These are phyloP conservation scores for Metopia argyrocephala DNA, from an alignment of 2,888 invertebrate genomes.

Conservation along the genomic window DNA sequence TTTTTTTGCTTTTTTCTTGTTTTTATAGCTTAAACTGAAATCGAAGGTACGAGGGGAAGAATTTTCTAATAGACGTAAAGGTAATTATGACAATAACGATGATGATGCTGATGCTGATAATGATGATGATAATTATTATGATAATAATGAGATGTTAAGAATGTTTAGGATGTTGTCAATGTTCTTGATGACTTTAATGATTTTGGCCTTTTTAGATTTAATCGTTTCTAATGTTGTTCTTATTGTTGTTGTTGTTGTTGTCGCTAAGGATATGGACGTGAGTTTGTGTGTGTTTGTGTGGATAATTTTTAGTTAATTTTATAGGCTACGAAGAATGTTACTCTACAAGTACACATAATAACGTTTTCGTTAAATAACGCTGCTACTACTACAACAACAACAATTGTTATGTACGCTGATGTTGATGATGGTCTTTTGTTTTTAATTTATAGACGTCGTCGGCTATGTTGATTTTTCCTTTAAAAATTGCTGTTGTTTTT, in stretches of 20 bases:
- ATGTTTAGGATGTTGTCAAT: slow-evolving; percentile 33
- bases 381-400: slow-evolving; percentile 18
- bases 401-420: slow-evolving; percentile 32
- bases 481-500: slow-evolving; percentile 1
- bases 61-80: slow-evolving; percentile 19
- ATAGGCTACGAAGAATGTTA: not conserved
- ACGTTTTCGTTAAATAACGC: not conserved
- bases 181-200: slow-evolving; percentile 33
- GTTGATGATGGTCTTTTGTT: slow-evolving; percentile 2
- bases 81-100: slow-evolving; percentile 27
- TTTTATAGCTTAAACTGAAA: slow-evolving; percentile 2
- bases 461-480: slow-evolving; percentile 7
- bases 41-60: not conserved
- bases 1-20: not conserved
- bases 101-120: not conserved
- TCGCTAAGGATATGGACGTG: not conserved
- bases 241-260: not conserved
- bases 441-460: not conserved
- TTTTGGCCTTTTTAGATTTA: slow-evolving; percentile 20
- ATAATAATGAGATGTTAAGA: not conserved
- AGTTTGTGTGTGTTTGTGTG: not conserved
- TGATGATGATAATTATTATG: not conserved
- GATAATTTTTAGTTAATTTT: slow-evolving; percentile 22
- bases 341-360: slow-evolving; percentile 12
- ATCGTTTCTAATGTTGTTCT: not conserved